A percentile compares a stretch with the other conserved stretches of the same genome.
phyloP scores from a whole-genome alignment of 2,113 vertebrate genomes.

The Brachypodius melanocephalos region DNA sequence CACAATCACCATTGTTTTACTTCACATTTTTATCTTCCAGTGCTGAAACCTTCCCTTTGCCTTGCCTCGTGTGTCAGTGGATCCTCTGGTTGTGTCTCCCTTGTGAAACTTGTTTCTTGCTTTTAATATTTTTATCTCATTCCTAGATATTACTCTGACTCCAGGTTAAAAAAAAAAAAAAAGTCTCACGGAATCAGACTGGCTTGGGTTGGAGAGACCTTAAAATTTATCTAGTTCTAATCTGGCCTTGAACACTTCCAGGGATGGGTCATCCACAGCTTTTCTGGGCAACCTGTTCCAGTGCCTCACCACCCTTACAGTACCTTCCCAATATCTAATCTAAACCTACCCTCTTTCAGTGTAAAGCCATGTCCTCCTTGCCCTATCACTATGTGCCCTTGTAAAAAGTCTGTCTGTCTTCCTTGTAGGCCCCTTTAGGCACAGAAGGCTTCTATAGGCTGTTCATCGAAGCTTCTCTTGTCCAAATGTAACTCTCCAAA shows the following conservation, averaged over 20 bases:
- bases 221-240: neutral
- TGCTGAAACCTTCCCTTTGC: neutral
- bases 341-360: neutral
- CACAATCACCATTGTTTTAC: neutral
- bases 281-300: neutral
- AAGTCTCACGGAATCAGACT: neutral
- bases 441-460: neutral
- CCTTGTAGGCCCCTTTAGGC: neutral
- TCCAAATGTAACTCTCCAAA: neutral
- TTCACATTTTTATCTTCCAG: neutral
- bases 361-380: neutral
- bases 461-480: neutral
- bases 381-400: neutral
- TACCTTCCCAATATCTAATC: neutral
- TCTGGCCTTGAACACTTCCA: neutral
- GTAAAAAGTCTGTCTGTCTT: neutral
- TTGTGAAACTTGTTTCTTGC: neutral
- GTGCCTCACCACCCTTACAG: neutral
- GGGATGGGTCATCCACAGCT: neutral
- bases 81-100: neutral
- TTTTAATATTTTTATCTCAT: neutral
- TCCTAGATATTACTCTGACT: neutral
- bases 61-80: neutral
- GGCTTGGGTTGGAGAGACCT: neutral
- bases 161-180: neutral